Percentiles rank a stretch among this genome's conserved stretches.
These are phyloP conservation scores for Morinoia aosen DNA, from an alignment of 2,888 invertebrate genomes.

Conservation along the genomic window DNA sequence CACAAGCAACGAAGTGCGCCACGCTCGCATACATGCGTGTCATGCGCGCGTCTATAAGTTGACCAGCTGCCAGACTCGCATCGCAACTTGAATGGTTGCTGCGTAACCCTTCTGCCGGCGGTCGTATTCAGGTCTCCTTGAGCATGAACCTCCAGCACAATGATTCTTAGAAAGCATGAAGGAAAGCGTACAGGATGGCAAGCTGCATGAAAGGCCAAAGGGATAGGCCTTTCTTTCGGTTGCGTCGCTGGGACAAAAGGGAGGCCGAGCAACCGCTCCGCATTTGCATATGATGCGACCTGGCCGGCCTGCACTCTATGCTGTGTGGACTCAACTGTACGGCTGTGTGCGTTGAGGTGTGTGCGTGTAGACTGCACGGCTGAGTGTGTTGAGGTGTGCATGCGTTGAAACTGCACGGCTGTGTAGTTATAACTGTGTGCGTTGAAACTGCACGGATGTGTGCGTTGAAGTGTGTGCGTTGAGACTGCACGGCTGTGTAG, in stretches of 20 bases:
- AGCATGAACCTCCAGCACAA: conserved; percentile 16
- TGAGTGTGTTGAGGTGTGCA: no score
- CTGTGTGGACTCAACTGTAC: not conserved
- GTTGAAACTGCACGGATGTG: no score
- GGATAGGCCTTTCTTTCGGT: not conserved
- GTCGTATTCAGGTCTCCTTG: not conserved
- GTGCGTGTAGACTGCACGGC: no score
- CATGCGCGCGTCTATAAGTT: not conserved
- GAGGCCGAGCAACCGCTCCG: not conserved
- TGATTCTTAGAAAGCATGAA: conserved; percentile 4
- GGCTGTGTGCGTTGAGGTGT: not conserved
- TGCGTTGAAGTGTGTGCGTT: no score
- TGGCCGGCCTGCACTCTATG: not conserved
- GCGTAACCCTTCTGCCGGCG: not conserved
- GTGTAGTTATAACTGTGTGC: no score
- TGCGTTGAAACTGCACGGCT: no score
- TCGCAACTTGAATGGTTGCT: conserved; percentile 20
- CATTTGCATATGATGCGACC: not conserved
- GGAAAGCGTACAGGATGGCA: conserved; percentile 6
- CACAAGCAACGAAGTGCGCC: no score
- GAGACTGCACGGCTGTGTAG: no score
- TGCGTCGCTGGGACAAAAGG: not conserved
- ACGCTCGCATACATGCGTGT: not conserved
- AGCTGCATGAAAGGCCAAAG: not conserved
- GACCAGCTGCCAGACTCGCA: not conserved